Evolutionary conservation across 1,140 invertebrate genomes (phyloP).

Genomic region (Cotesia glomerata): DNA sequence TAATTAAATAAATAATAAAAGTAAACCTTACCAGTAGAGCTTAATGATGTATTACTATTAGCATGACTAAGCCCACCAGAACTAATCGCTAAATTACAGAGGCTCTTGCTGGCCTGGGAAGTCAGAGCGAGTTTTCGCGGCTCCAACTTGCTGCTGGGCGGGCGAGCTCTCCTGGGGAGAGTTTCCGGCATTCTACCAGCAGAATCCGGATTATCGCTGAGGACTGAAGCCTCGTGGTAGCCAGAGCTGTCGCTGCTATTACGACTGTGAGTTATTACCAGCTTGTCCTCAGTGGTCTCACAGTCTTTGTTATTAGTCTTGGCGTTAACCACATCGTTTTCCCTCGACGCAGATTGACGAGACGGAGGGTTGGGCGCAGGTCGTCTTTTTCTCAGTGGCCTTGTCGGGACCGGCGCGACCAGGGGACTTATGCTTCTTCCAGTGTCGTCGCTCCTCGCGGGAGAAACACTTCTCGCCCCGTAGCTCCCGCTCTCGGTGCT

Average conservation of each 20-base stretch:
- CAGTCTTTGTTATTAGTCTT: not conserved
- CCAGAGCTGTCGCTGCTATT: slow-evolving; percentile 80
- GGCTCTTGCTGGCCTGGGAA: slow-evolving; percentile 57
- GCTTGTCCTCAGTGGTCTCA: slow-evolving; percentile 46
- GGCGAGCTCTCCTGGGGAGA: slow-evolving; percentile 50
- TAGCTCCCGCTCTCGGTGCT: slow-evolving; percentile 64
- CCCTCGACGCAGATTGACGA: slow-evolving; percentile 15
- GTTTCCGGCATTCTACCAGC: slow-evolving; percentile 55
- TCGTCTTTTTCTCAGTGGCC: slow-evolving; percentile 65
- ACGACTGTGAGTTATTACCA: slow-evolving; percentile 71
- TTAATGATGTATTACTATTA: slow-evolving; percentile 56
- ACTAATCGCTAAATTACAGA: slow-evolving; percentile 52
- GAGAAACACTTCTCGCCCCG: slow-evolving; percentile 62
- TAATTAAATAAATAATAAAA: slow-evolving; percentile 16
- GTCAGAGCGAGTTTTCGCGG: slow-evolving; percentile 53
- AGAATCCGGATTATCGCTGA: slow-evolving; percentile 69
- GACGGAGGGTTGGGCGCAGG: slow-evolving; percentile 68
- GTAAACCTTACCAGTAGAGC: slow-evolving; percentile 47
- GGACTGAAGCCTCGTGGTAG: slow-evolving; percentile 76
- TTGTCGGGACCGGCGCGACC: slow-evolving; percentile 55
- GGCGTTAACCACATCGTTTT: slow-evolving; percentile 13
- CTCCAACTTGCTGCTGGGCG: slow-evolving; percentile 41
- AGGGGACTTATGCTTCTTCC: slow-evolving; percentile 56
- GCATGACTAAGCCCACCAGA: slow-evolving; percentile 47
- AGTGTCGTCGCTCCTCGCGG: slow-evolving; percentile 61